Evolutionary conservation across 2,113 vertebrate genomes (phyloP).

Genomic region (Mesocricetus auratus): DNA sequence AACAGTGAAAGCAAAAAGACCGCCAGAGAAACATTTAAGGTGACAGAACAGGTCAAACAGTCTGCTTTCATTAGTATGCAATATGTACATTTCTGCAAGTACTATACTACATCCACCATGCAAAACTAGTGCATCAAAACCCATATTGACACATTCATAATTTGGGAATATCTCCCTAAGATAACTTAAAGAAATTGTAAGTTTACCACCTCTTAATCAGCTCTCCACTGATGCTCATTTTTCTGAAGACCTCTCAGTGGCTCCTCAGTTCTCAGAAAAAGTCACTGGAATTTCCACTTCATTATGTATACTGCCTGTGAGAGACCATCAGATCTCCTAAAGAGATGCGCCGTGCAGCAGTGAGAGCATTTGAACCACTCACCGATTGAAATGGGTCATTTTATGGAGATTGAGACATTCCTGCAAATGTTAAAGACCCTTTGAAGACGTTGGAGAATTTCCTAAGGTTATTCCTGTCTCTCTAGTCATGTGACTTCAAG

Average conservation of each 20-base stretch:
- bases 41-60: neutral
- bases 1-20: neutral
- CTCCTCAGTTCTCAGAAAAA: conserved; percentile 51
- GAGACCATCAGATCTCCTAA: conserved; percentile 51
- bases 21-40: neutral
- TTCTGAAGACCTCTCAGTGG: conserved; percentile 51
- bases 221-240: conserved; percentile 20
- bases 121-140: neutral
- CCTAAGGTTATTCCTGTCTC: conserved; percentile 51
- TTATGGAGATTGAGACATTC: conserved; percentile 70
- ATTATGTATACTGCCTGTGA: conserved; percentile 1
- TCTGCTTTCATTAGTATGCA: neutral
- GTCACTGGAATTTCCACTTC: conserved; percentile 66
- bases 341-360: conserved; percentile 35
- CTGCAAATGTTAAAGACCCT: conserved; percentile 76
- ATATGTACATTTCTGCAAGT: neutral
- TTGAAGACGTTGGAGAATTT: conserved; percentile 58
- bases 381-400: conserved; percentile 61
- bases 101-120: neutral
- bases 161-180: neutral
- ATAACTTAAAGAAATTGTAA: neutral
- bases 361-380: conserved; percentile 68
- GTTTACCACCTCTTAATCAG: neutral
- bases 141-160: neutral
- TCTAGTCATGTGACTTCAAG: neutral